phyloP scores from a whole-genome alignment of 2,888 invertebrate genomes.

The Chironomus tentans region DNA sequence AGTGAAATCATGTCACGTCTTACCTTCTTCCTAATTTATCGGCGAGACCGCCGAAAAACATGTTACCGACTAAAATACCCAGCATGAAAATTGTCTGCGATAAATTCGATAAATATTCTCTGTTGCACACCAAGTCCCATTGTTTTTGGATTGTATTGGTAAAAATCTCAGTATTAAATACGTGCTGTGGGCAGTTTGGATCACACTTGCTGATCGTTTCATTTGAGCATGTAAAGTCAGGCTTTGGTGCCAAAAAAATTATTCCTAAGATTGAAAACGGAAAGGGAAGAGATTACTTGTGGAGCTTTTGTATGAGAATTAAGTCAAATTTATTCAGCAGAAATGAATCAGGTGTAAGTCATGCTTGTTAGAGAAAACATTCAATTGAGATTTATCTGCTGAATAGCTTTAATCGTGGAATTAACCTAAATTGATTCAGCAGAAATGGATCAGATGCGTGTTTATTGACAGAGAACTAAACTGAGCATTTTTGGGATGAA shows the following conservation, averaged over 20 bases:
- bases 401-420: too few species aligned
- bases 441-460: too few species aligned
- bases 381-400: too few species aligned
- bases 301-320: not conserved
- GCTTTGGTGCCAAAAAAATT: constrained; percentile 64
- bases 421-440: too few species aligned
- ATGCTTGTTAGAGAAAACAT: too few species aligned
- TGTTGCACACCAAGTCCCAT: constrained; percentile 65
- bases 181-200: constrained; percentile 47
- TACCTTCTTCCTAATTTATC: constrained; percentile 51
- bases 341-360: too few species aligned
- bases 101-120: constrained; percentile 56
- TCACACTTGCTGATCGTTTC: constrained; percentile 42
- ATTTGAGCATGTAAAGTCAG: constrained; percentile 48
- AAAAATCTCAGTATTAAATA: constrained; percentile 57
- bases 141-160: constrained; percentile 60
- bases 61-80: constrained; percentile 65
- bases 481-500: too few species aligned
- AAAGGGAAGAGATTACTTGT: not conserved
- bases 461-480: too few species aligned
- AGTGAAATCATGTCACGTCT: not conserved
- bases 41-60: constrained; percentile 64
- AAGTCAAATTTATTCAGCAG: too few species aligned
- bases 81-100: constrained; percentile 71
- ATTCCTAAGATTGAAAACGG: constrained; percentile 44